A percentile compares a stretch with the other conserved stretches of the same genome.
Evolutionary conservation across 2,113 vertebrate species (phyloP).

Genomic region (Mirza zaza): DNA sequence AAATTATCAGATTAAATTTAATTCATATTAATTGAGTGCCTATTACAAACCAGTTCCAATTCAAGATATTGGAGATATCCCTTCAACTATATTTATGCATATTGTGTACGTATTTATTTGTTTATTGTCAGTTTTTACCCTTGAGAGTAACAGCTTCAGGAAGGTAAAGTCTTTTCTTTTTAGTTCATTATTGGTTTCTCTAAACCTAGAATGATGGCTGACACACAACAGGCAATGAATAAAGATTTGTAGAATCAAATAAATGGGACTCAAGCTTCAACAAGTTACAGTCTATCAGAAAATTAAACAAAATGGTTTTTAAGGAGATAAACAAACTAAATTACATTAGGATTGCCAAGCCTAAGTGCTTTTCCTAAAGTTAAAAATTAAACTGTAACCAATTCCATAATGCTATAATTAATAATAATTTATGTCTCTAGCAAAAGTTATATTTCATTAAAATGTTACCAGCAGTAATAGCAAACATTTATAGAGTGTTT

Average conservation of each 20-base stretch:
- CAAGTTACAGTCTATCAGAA: not conserved
- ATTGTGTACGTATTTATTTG: not conserved
- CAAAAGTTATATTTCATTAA: constrained; percentile 15
- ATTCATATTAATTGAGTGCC: not conserved
- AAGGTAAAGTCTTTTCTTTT: not conserved
- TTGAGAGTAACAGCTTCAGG: not conserved
- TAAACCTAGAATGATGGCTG: not conserved
- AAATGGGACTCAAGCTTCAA: not conserved
- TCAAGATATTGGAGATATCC: not conserved
- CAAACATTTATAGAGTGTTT: not conserved
- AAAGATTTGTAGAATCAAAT: constrained; percentile 19
- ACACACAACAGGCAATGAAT: not conserved
- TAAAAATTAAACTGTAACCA: constrained; percentile 27
- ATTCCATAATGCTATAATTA: not conserved
- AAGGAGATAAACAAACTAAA: not conserved
- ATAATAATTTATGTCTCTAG: not conserved
- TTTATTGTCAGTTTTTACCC: not conserved
- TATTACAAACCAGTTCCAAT: not conserved
- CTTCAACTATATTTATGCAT: not conserved
- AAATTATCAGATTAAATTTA: constrained; percentile 16
- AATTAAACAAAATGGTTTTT: not conserved
- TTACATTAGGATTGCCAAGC: not conserved
- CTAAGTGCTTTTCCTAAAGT: not conserved
- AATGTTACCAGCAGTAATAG: not conserved
- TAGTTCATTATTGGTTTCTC: not conserved